Evolutionary conservation across 1,140 invertebrate species (phyloP).

Genomic region (Cylas formicarius): DNA sequence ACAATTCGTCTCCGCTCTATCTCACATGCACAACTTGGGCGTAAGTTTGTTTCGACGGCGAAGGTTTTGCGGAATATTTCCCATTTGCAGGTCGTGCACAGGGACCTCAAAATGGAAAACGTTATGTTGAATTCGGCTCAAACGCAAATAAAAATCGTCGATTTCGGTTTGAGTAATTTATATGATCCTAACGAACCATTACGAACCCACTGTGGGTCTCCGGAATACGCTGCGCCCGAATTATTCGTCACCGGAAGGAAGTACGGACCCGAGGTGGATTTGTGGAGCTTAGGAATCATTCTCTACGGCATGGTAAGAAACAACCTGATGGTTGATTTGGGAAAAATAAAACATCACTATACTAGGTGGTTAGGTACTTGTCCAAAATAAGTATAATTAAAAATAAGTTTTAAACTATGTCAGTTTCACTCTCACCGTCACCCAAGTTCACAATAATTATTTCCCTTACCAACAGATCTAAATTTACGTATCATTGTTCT

Average conservation of each 20-base stretch:
- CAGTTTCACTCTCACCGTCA: no score
- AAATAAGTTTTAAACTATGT: neutral
- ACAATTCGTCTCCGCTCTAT: slow-evolving; percentile 59
- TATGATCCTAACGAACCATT: slow-evolving; percentile 50
- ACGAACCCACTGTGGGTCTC: slow-evolving; percentile 65
- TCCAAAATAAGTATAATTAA: neutral
- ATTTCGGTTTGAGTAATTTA: slow-evolving; percentile 66
- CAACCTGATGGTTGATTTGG: no score
- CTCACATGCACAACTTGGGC: slow-evolving; percentile 59
- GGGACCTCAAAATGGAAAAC: slow-evolving; percentile 72
- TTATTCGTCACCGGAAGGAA: slow-evolving; percentile 54
- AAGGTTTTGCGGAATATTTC: neutral
- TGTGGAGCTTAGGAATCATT: slow-evolving; percentile 58
- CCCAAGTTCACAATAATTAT: no score
- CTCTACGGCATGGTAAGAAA: slow-evolving; percentile 25
- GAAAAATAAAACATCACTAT: neutral
- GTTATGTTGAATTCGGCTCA: slow-evolving; percentile 61
- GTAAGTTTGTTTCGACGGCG: slow-evolving; percentile 6
- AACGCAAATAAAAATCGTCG: slow-evolving; percentile 63
- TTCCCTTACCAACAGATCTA: no score
- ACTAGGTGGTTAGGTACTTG: neutral
- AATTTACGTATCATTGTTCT: no score
- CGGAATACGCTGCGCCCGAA: slow-evolving; percentile 70
- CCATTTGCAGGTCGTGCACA: slow-evolving; percentile 38
- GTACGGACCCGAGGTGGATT: slow-evolving; percentile 67